A percentile compares a stretch with the other conserved stretches of the same genome.
These are phyloP conservation scores for Chionomys nivalis DNA, from an alignment of 2,113 vertebrate genomes.

Conservation along the genomic window DNA sequence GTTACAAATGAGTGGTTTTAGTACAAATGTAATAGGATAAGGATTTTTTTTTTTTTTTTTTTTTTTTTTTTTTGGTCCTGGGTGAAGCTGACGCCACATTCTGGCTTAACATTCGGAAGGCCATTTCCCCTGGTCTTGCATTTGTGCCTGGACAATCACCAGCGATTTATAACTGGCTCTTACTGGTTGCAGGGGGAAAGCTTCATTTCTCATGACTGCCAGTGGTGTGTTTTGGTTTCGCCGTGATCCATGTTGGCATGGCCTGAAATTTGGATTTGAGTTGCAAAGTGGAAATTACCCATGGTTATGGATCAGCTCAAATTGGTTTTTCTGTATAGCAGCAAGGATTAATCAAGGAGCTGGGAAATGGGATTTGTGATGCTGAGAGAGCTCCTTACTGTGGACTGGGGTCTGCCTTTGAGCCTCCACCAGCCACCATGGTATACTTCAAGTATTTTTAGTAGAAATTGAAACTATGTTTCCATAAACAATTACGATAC, in stretches of 20 bases:
- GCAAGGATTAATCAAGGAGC: slow-evolving; percentile 53
- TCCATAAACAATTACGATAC: background rate
- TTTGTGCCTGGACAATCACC: slow-evolving; percentile 55
- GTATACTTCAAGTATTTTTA: slow-evolving; percentile 41
- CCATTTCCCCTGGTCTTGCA: slow-evolving; percentile 37
- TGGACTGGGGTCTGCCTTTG: slow-evolving; percentile 14
- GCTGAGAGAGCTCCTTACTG: background rate
- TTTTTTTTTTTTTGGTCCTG: background rate
- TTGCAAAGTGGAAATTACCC: slow-evolving; percentile 62
- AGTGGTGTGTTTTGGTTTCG: slow-evolving; percentile 63
- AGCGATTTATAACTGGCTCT: slow-evolving; percentile 67
- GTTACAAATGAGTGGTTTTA: slow-evolving; percentile 60
- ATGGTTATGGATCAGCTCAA: slow-evolving; percentile 60
- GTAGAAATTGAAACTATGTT: background rate
- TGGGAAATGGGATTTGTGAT: background rate
- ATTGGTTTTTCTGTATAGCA: slow-evolving; percentile 53
- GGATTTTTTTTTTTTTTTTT: background rate
- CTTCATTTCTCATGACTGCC: slow-evolving; percentile 66
- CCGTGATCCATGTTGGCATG: slow-evolving; percentile 66
- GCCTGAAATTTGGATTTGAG: slow-evolving; percentile 65
- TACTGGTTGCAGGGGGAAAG: slow-evolving; percentile 48
- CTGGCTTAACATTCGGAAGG: slow-evolving; percentile 62
- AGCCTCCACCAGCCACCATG: background rate
- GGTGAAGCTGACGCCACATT: slow-evolving; percentile 44
- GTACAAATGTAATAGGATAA: slow-evolving; percentile 31